Evolutionary conservation across 2,113 vertebrate genomes (phyloP), one percentile per base, ranked within the genome.

Genomic region (Diadophis punctatus): DNA sequence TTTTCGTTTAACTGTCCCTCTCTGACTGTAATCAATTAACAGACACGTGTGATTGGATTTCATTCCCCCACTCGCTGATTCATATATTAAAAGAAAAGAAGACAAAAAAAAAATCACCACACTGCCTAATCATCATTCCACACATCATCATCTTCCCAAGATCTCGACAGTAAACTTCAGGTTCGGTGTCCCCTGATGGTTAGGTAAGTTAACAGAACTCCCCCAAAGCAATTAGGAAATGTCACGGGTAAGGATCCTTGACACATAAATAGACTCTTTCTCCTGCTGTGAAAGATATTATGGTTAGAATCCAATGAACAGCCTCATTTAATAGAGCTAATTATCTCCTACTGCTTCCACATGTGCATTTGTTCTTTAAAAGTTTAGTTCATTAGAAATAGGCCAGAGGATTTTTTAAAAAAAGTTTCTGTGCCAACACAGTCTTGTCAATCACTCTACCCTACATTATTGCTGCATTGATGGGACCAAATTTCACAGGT

Each of bases 141-240:
- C 34, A 43, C 74, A 80, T 43, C 18, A 43, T 39, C 74, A 39
- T 80, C 74, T 80, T 80, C 34, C 34, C 18, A 43, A 86, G 85
- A 80, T 91, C 68, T 92, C 39, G 10, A 25, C 63, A 88, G 93
- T 92, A 93, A 94, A 4, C 89, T 91, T 92, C 91, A 95, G 94
- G 90, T 95, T 94, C 89, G 93, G 0, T 43, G 43, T 92, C 90
- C 90, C 58, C 74, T 93, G 92, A 86, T 68, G 93, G 87, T 93
- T 95, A 96, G 95, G 94, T 96, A 96, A 96, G 88, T 93, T 96
- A 95, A 93, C 91, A 93, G 96, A 97, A 95, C 91, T 93, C 43
- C 94, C 93, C 90, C 95, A 96, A 97, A 96, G 94, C 96, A 97
- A 97, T 97, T 97, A 97, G 95, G 95, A 96, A 97, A 97, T 97